phyloP scores from a whole-genome alignment of 1,140 invertebrate species.

The Neodiprion virginianus region DNA sequence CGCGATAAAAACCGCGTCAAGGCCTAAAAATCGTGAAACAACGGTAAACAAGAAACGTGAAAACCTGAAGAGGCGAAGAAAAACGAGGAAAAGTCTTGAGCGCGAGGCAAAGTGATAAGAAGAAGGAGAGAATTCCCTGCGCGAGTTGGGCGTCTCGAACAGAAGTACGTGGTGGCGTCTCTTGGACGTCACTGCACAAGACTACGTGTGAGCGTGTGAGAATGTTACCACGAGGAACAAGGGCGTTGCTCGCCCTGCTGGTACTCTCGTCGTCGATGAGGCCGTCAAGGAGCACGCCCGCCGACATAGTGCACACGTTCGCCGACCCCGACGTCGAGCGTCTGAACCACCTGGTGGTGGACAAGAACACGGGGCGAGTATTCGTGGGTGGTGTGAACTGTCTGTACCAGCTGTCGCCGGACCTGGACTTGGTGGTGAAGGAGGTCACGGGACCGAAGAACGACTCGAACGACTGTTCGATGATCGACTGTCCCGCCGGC shows the following conservation, averaged over 20 bases:
- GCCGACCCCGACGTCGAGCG: slow-evolving; percentile 66
- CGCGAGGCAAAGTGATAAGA: too few species aligned
- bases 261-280: slow-evolving; percentile 16
- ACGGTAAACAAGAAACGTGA: too few species aligned
- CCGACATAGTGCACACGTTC: slow-evolving; percentile 72
- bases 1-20: too few species aligned
- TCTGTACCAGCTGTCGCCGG: slow-evolving; percentile 90
- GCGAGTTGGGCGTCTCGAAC: background rate
- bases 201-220: background rate
- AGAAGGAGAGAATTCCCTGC: too few species aligned
- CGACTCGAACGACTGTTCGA: slow-evolving; percentile 90
- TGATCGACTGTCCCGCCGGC: slow-evolving; percentile 79
- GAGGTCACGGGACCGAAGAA: slow-evolving; percentile 89
- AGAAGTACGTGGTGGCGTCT: background rate
- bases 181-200: background rate
- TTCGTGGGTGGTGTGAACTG: slow-evolving; percentile 94
- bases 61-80: too few species aligned
- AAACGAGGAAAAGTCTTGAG: too few species aligned
- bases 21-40: too few species aligned
- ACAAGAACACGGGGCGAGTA: slow-evolving; percentile 89
- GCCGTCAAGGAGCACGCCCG: slow-evolving; percentile 39
- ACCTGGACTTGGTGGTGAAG: slow-evolving; percentile 78
- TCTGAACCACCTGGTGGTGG: slow-evolving; percentile 89
- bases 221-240: background rate
- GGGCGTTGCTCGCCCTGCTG: background rate